Evolutionary conservation across 1,140 invertebrate species (phyloP), one percentile per base, ranked within the genome.

Genomic region (Euwallacea similis): DNA sequence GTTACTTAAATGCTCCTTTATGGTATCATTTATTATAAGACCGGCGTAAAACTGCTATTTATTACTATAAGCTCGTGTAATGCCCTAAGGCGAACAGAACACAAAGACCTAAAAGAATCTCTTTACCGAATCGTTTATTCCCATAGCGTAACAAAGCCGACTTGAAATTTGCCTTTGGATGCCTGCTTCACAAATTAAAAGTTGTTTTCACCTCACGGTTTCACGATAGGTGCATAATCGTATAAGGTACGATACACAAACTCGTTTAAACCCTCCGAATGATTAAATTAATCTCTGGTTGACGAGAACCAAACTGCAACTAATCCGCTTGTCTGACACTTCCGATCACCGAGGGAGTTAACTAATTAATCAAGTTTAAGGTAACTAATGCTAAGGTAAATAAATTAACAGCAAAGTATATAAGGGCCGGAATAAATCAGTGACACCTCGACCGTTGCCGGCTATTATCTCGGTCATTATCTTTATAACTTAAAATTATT

Each of bases 391-490:
- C 13, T 56, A 56, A 16, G 54, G 11, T 56, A 56, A 56, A 56
- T 56, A 56, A 56, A 56, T 56, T 56, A 13, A 56, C 46, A 50
- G 46, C 13, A 50, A 50, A 50, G 6, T 50, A 50, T 13, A 0
- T 15, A 60, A 16, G 9, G 58, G 10, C 7, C 21, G 58, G 42
- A 42, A 60, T 60, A 60, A 60, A 60, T 60, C 58, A 60, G 42
- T 42, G 58, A 60, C 58, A 60, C 58, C 58, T 60, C 58, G 58
- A 42, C 58, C 16, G 9, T 60, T 42, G 41, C 58, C 58, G 58
- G 58, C 58, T 60, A 60, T 60, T 60, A 60, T 60, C 16, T 60
- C 58, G 58, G 58, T 41, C 42, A 60, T 60, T 60, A 60, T 60
- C 16, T 60, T 60, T 41, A 60, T 42, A 33, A 41, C 21, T 60